These are phyloP conservation scores for Abscondita cerata DNA, from an alignment of 2,888 invertebrate species.

Conservation along the genomic window DNA sequence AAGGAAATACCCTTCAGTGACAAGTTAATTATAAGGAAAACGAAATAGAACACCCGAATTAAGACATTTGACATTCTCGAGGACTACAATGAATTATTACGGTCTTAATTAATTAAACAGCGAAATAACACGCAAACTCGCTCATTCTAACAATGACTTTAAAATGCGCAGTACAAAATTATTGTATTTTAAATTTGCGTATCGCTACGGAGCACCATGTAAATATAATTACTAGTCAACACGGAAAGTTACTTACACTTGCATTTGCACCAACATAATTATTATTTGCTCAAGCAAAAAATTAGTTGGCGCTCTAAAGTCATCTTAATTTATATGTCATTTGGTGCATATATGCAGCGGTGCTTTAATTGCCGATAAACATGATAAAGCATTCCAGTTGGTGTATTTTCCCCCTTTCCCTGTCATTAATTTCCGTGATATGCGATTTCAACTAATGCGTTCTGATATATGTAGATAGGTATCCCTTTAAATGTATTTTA, in stretches of 20 bases:
- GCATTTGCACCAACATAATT: slow-evolving; percentile 16
- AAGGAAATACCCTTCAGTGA: slow-evolving; percentile 43
- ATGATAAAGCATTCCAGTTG: slow-evolving; percentile 33
- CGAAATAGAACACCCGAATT: slow-evolving; percentile 51
- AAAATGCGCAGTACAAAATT: slow-evolving; percentile 35
- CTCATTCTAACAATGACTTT: slow-evolving; percentile 16
- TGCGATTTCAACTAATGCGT: slow-evolving; percentile 35
- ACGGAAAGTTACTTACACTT: slow-evolving; percentile 29
- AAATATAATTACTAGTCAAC: slow-evolving; percentile 35
- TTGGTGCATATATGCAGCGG: slow-evolving; percentile 23
- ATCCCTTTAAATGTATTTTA: slow-evolving; percentile 36
- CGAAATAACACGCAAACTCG: slow-evolving; percentile 47
- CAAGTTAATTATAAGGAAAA: slow-evolving; percentile 54
- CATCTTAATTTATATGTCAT: slow-evolving; percentile 15
- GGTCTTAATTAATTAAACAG: slow-evolving; percentile 51
- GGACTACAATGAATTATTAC: slow-evolving; percentile 47
- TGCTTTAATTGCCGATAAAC: slow-evolving; percentile 37
- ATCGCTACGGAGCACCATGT: slow-evolving; percentile 28
- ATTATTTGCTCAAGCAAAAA: slow-evolving; percentile 19
- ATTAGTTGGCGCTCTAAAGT: not conserved
- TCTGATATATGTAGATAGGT: slow-evolving; percentile 39
- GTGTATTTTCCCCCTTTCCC: slow-evolving; percentile 18
- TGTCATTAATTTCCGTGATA: slow-evolving; percentile 37
- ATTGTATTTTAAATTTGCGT: slow-evolving; percentile 33
- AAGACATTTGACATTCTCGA: slow-evolving; percentile 55